Evolutionary conservation across 30 jellyfish, hydroid and myxozoan genomes (phyloP).

Genomic region (Aurelia coerulea): DNA sequence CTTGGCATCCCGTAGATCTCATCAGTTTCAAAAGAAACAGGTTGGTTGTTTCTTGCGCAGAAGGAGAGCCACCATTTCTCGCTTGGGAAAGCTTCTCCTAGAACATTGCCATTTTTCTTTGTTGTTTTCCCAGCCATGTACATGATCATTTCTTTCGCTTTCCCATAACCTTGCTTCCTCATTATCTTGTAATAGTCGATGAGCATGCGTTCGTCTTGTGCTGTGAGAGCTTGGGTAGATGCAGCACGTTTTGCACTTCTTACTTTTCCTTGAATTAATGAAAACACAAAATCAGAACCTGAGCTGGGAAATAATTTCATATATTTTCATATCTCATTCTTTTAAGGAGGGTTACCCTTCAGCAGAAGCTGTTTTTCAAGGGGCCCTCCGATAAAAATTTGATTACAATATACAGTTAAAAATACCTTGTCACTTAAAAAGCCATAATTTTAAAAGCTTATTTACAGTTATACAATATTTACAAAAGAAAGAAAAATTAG

Average conservation of each 20-base stretch:
- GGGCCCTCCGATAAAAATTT: no score
- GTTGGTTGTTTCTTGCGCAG: constrained; percentile 52
- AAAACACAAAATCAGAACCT: not conserved
- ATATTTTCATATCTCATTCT: no score
- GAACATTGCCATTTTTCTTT: constrained; percentile 18
- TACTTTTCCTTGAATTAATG: constrained; percentile 23
- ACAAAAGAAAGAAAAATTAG: no score
- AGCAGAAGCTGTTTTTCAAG: no score
- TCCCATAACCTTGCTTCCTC: constrained; percentile 63
- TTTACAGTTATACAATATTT: no score
- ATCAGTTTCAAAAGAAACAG: constrained; percentile 19
- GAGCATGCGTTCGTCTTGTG: constrained; percentile 48
- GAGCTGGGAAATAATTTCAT: no score
- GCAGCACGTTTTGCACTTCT: constrained; percentile 14
- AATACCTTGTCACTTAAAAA: no score
- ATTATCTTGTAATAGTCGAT: constrained; percentile 36
- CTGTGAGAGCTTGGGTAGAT: constrained; percentile 17
- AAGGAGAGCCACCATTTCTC: constrained; percentile 58
- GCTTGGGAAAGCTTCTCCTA: constrained; percentile 23
- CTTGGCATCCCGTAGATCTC: constrained; percentile 2
- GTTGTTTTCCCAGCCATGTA: constrained; percentile 45
- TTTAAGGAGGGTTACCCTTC: no score
- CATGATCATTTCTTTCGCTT: constrained; percentile 49
- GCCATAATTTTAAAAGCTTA: no score
- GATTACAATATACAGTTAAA: no score